A percentile compares a stretch with the other conserved stretches of the same genome.
These are phyloP conservation scores for Mastigias papua DNA, from an alignment of 30 jellyfish, hydroid and myxozoan genomes.

Conservation along the genomic window DNA sequence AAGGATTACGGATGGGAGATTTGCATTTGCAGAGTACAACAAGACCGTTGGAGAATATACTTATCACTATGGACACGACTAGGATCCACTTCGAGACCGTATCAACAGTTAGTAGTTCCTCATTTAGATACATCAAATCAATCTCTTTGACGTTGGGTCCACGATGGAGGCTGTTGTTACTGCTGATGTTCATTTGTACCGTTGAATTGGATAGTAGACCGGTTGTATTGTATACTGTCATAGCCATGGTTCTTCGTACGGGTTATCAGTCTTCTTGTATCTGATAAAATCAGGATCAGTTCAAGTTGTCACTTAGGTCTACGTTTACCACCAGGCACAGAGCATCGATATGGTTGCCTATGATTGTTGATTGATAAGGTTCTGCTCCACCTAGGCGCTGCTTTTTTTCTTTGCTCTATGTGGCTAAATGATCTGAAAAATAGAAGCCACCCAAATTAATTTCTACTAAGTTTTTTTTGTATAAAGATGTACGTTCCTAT, in stretches of 20 bases:
- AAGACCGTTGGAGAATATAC: slow-evolving; percentile 37
- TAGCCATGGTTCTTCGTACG: neutral
- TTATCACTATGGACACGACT: slow-evolving; percentile 36
- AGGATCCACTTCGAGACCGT: slow-evolving; percentile 46
- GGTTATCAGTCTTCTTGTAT: neutral
- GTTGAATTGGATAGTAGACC: neutral
- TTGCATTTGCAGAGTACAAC: slow-evolving; percentile 36
- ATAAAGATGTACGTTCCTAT: no score
- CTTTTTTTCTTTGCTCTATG: no score
- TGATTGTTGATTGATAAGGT: no score
- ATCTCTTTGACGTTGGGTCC: neutral
- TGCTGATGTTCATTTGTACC: neutral
- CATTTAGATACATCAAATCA: slow-evolving; percentile 6
- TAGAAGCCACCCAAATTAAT: no score
- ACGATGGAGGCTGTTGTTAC: neutral
- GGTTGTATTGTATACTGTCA: neutral
- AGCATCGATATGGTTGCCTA: no score
- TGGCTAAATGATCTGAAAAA: no score
- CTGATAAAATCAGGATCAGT: neutral
- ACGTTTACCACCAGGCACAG: no score
- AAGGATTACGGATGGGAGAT: slow-evolving; percentile 10
- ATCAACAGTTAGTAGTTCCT: slow-evolving; percentile 35
- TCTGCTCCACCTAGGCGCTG: no score
- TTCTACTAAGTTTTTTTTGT: no score
- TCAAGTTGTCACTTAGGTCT: no score